phyloP scores from a whole-genome alignment of 2,888 invertebrate genomes.

The Troides aeacus region DNA sequence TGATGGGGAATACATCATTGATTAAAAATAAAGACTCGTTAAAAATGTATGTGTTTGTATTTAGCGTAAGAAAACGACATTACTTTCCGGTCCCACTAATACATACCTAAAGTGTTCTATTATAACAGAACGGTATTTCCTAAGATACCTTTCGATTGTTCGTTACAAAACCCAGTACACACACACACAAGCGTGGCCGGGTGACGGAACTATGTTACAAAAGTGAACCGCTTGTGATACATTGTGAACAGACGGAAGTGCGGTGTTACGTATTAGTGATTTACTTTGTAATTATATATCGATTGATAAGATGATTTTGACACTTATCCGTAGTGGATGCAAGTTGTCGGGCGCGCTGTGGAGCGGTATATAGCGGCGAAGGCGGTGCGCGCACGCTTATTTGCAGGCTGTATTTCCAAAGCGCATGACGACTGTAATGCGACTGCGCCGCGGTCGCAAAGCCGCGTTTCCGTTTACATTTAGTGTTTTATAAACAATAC shows the following conservation, averaged over 20 bases:
- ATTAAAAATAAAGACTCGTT: too few species aligned
- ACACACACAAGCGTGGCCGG: conserved; percentile 9
- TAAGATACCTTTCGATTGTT: conserved; percentile 20
- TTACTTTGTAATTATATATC: conserved; percentile 23
- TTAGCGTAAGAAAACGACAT: too few species aligned
- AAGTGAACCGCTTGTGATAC: conserved; percentile 15
- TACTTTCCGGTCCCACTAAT: too few species aligned
- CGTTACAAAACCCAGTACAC: conserved; percentile 10
- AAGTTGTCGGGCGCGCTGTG: conserved; percentile 11
- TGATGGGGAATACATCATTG: too few species aligned
- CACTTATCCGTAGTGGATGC: conserved; percentile 9
- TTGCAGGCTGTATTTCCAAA: conserved; percentile 42
- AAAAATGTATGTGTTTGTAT: too few species aligned
- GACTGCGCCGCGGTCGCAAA: conserved; percentile 39
- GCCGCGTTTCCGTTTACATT: conserved; percentile 34
- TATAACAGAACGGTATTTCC: conserved; percentile 4
- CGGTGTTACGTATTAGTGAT: conserved; percentile 20
- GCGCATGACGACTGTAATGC: conserved; percentile 44
- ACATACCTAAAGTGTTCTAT: background rate
- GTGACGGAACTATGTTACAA: conserved; percentile 19
- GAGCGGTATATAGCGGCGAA: conserved; percentile 61
- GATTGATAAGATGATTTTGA: conserved; percentile 25
- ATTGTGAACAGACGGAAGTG: conserved; percentile 19
- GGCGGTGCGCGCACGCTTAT: conserved; percentile 61
- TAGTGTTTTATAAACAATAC: conserved; percentile 20